Base-by-base conservation (phyloP, 92 coral and sea anemone genomes). In the Siderastrea siderea region DNA sequence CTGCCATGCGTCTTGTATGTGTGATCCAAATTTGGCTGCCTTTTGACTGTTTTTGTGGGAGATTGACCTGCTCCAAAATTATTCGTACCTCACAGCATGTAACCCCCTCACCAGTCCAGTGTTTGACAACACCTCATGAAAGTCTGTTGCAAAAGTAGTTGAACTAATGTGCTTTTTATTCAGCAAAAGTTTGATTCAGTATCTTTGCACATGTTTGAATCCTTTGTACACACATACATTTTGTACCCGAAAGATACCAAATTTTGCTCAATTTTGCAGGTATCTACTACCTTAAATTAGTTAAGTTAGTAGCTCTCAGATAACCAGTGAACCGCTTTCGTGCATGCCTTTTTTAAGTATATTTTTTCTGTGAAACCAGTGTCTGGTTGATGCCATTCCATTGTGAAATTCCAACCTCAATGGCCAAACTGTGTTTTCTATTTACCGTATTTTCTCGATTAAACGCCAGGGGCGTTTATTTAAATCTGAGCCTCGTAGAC, bases 11-110 rank as follows among this genome's bases (percentile, higher is more conserved):
- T 77, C 67, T n/a, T 17, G 70, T 47, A 59, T 15, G 14, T 77
- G 13, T 60, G 49, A 58, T 1, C 17, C n/a, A 77, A 77, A 14
- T 58, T 77, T 77, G 82, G 82, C 69, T 26, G 5, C 51, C 47
- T 15, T 77, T 15, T 68, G 69, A 47, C 54, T 15, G 70, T 57
- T 38, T 58, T 44, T 77, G 66, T n/a, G 6, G 66, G 67, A 76
- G 50, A 76, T 76, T 53, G 60, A 75, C 81, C 81, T 55, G 81
- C 81, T 60, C 82, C 69, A 77, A 77, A 62, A 77, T 12, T 58
- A 11, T 58, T 2, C 12, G 14, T 47, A 59, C 49, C 5, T 74
- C 82, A 13, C 82, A 77, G 82, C 26, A 77, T 62, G 82, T 8
- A 60, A 6, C 51, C 67, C 51, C 7, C 51, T 38, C 14, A 8